Percentiles rank a stretch among this genome's conserved stretches.
phyloP scores from a whole-genome alignment of 2,888 invertebrate species.

The Pristionchus entomophagus region DNA sequence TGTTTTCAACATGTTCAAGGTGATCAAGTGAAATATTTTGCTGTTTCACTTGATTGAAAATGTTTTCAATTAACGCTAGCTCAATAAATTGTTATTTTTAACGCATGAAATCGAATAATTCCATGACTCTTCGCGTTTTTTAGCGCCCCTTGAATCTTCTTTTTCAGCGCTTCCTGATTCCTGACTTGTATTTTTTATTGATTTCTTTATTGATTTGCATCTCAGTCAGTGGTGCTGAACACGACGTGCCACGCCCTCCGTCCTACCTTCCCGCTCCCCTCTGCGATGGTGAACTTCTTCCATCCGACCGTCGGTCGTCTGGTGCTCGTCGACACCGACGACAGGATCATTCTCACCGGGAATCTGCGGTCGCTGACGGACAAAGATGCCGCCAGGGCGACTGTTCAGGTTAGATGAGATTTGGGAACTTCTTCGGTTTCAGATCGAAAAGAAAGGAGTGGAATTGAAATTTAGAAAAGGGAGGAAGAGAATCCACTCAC shows the following conservation, averaged over 20 bases:
- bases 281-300: constrained; percentile 58
- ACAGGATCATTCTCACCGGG: constrained; percentile 61
- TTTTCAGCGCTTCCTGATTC: too few species aligned
- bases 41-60: neutral
- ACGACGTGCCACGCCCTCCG: constrained; percentile 57
- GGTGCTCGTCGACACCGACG: constrained; percentile 61
- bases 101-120: too few species aligned
- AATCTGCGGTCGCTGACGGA: constrained; percentile 60
- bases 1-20: neutral
- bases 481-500: too few species aligned
- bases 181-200: too few species aligned
- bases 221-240: constrained; percentile 57
- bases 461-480: too few species aligned
- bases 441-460: too few species aligned
- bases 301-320: constrained; percentile 64
- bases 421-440: too few species aligned
- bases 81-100: too few species aligned
- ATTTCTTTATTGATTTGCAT: neutral
- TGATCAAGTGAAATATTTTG: too few species aligned
- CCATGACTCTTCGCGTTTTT: too few species aligned
- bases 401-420: constrained; percentile 56
- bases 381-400: constrained; percentile 59
- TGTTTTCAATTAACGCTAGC: too few species aligned
- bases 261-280: constrained; percentile 61
- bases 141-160: too few species aligned